A percentile compares a stretch with the other conserved stretches of the same genome.
Evolutionary conservation across 2,888 invertebrate genomes (phyloP).

Genomic region (Cheilosia scutellata): DNA sequence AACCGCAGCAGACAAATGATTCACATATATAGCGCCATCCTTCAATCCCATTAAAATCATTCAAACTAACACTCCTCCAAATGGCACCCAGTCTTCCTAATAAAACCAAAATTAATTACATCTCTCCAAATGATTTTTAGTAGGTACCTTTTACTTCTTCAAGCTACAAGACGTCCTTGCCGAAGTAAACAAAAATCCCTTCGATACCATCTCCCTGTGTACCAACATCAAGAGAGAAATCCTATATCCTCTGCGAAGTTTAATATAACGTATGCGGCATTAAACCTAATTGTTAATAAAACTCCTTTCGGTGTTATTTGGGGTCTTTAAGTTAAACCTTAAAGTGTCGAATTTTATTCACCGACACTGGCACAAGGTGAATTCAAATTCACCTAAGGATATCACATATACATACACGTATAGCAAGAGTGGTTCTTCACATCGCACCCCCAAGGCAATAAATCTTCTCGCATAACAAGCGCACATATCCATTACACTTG

Average conservation of each 20-base stretch:
- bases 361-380: not conserved
- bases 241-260: not conserved
- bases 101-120: constrained; percentile 17
- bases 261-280: not conserved
- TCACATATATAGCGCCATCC: not conserved
- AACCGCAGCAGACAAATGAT: too few species aligned
- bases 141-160: not conserved
- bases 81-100: not conserved
- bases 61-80: not conserved
- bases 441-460: constrained; percentile 6
- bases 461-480: constrained; percentile 20
- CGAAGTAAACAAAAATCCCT: constrained; percentile 14
- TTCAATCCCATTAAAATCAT: not conserved
- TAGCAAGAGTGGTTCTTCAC: too few species aligned
- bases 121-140: not conserved
- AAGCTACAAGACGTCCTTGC: not conserved
- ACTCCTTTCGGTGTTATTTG: not conserved
- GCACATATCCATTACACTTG: constrained; percentile 11
- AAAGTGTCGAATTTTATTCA: not conserved
- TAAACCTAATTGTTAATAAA: constrained; percentile 6
- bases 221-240: not conserved
- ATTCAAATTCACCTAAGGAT: not conserved
- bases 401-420: not conserved
- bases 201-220: not conserved
- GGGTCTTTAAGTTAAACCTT: constrained; percentile 5